Percentiles rank a stretch among this genome's conserved stretches.
phyloP scores from a whole-genome alignment of 1,140 invertebrate species.

The Zaprionus gabonicus region DNA sequence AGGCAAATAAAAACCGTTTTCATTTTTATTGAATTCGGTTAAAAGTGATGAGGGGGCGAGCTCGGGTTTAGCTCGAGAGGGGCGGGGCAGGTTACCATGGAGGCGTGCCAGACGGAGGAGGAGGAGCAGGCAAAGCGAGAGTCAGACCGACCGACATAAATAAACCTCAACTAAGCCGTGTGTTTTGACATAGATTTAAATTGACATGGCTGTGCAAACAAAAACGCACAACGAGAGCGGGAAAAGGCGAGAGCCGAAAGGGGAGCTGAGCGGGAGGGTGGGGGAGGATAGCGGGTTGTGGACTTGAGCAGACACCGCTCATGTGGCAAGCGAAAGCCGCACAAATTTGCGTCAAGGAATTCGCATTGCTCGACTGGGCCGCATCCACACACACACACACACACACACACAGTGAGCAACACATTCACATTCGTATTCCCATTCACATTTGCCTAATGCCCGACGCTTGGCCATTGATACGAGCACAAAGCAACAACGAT shows the following conservation, averaged over 20 bases:
- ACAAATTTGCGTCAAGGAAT: slow-evolving; percentile 65
- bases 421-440: slow-evolving; percentile 41
- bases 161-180: slow-evolving; percentile 81
- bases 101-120: slow-evolving; percentile 7
- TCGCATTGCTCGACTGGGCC: slow-evolving; percentile 32
- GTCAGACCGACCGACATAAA: slow-evolving; percentile 73
- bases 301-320: slow-evolving; percentile 47
- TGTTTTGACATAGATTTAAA: slow-evolving; percentile 83
- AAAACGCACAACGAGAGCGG: slow-evolving; percentile 41
- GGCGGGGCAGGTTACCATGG: not conserved
- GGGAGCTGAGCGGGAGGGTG: not conserved
- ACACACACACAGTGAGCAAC: slow-evolving; percentile 2
- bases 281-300: not conserved
- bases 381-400: slow-evolving; percentile 6
- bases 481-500: slow-evolving; percentile 26
- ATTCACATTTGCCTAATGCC: slow-evolving; percentile 62
- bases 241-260: not conserved
- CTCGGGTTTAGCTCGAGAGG: too few species aligned
- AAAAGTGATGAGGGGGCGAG: slow-evolving; percentile 12
- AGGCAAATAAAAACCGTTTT: slow-evolving; percentile 69
- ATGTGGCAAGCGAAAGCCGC: slow-evolving; percentile 55
- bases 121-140: not conserved
- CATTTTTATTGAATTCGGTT: slow-evolving; percentile 74
- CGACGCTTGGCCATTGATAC: slow-evolving; percentile 57
- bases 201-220: slow-evolving; percentile 77